Base-by-base conservation (phyloP, 2,888 invertebrate species). In the Thymelicus sylvestris region DNA sequence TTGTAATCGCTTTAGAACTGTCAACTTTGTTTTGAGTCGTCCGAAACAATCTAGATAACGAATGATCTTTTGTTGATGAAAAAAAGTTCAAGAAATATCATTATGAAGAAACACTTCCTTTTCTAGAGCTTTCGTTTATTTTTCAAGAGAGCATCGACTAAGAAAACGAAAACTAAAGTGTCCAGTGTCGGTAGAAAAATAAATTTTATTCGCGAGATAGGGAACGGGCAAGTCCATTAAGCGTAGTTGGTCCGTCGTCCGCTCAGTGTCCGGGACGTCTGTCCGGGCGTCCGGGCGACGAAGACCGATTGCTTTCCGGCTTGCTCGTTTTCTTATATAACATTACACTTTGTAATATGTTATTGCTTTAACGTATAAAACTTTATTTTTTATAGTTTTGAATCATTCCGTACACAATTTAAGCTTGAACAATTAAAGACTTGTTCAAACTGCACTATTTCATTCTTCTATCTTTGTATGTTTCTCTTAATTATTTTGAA, bases 201-300 rank as follows among this genome's bases (percentile, higher is more conserved):
- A 70, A 48, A 65, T 70, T 65, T 70, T 70, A 65, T 70, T 60
- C 65, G 59, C 52, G 60, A 65, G 60, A 39, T 65, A 69, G 64
- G 50, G 64, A 69, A 50, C 59, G 48, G 64, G 57, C 65, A 52
- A 70, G 65, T 70, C 70, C 70, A 70, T 70, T 70, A 70, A 50
- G 68, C 63, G 47, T 12, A 39, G 69, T 59, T 64, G 48, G 67
- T 48, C 59, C 57, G 52, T 19, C 63, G 47, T 68, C 68, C 68
- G 61, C 24, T 59, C 66, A 55, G 67, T 41, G 67, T 61, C 69
- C 59, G 55, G 47, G 44, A 47, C 55, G 69, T 69, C 69, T 69
- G 69, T 70, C 69, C 50, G 48, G 6, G 38, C 59, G 31, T 31
- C 31, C 3, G 31, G 31, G 61, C 47, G 69, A 70, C 59, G 69